Evolutionary conservation across 2,888 invertebrate genomes (phyloP).

Genomic region (Dermolepida albohirtum): DNA sequence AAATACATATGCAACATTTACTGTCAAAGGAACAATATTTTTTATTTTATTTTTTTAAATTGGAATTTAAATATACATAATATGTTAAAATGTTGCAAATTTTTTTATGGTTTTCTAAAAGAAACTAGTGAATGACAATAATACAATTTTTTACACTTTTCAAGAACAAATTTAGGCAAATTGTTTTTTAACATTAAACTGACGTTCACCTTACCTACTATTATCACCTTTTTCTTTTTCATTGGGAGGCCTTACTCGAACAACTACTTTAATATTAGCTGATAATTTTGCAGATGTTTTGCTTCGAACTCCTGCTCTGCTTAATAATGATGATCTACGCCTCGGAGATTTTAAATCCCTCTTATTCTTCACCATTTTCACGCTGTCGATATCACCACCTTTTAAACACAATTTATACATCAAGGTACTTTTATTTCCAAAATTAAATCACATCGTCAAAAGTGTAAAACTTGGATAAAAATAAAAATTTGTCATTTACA

Average conservation of each 20-base stretch:
- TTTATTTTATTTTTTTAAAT: too few relatives aligned
- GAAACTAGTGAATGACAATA: too few relatives aligned
- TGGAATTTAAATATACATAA: too few relatives aligned
- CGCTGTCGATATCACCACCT: slow-evolving; percentile 30
- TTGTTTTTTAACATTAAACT: not conserved
- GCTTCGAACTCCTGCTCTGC: slow-evolving; percentile 41
- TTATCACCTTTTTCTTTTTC: slow-evolving; percentile 70
- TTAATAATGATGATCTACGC: slow-evolving; percentile 44
- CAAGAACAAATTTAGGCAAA: too few relatives aligned
- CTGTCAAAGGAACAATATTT: too few relatives aligned
- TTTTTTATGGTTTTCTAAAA: too few relatives aligned
- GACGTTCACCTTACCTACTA: slow-evolving; percentile 52
- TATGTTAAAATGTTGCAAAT: too few relatives aligned
- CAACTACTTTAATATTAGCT: slow-evolving; percentile 82
- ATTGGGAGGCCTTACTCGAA: slow-evolving; percentile 86
- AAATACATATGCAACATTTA: too few relatives aligned
- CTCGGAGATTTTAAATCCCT: slow-evolving; percentile 53
- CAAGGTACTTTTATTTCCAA: slow-evolving; percentile 31
- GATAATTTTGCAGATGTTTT: slow-evolving; percentile 33
- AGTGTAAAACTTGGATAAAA: slow-evolving; percentile 32
- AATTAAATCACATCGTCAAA: slow-evolving; percentile 36
- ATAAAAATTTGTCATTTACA: slow-evolving; percentile 36
- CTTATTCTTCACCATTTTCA: slow-evolving; percentile 55
- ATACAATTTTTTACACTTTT: too few relatives aligned
- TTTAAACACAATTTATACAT: slow-evolving; percentile 45